Conservation (phyloP, 2,888 invertebrate genomes). For the Cyrtodaria siliqua region DNA sequence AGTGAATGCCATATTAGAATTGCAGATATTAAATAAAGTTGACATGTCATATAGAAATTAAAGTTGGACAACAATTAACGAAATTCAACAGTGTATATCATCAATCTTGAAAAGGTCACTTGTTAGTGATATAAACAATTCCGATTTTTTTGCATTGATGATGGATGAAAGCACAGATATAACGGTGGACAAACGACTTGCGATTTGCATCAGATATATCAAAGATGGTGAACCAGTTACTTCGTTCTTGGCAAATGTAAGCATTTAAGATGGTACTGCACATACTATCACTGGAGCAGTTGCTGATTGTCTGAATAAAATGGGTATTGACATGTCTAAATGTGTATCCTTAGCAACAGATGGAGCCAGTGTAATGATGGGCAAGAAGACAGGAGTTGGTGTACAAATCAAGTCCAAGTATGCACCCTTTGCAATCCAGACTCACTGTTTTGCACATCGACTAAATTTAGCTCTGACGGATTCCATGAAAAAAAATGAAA, state of each 20-base stretch:
- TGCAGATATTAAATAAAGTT: slow-evolving; percentile 40
- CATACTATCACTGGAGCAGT: slow-evolving; percentile 16
- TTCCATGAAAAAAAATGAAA: slow-evolving; percentile 45
- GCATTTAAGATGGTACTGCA: slow-evolving; percentile 35
- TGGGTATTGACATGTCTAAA: slow-evolving; percentile 17
- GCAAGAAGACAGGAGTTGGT: slow-evolving; percentile 41
- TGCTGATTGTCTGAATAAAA: slow-evolving; percentile 1
- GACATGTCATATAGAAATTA: slow-evolving; percentile 37
- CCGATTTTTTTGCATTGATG: slow-evolving; percentile 26
- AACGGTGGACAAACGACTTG: slow-evolving; percentile 30
- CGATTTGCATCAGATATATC: slow-evolving; percentile 47
- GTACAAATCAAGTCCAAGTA: slow-evolving; percentile 37
- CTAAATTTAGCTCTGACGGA: slow-evolving; percentile 51
- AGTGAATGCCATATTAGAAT: slow-evolving; percentile 43
- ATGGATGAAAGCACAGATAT: slow-evolving; percentile 56
- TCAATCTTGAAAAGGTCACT: slow-evolving; percentile 8
- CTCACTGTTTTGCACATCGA: slow-evolving; percentile 50
- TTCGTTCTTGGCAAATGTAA: slow-evolving; percentile 34
- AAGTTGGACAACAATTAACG: slow-evolving; percentile 41
- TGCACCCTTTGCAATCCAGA: slow-evolving; percentile 44
- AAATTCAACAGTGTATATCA: slow-evolving; percentile 34
- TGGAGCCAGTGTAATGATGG: slow-evolving; percentile 53
- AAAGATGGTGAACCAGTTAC: slow-evolving; percentile 36
- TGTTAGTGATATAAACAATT: slow-evolving; percentile 21
- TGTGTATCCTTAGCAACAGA: slow-evolving; percentile 50